Percentiles rank a stretch among this genome's conserved stretches.
Conservation (phyloP, 2,888 invertebrate genomes). For the Caenorhabditis parvicauda region DNA sequence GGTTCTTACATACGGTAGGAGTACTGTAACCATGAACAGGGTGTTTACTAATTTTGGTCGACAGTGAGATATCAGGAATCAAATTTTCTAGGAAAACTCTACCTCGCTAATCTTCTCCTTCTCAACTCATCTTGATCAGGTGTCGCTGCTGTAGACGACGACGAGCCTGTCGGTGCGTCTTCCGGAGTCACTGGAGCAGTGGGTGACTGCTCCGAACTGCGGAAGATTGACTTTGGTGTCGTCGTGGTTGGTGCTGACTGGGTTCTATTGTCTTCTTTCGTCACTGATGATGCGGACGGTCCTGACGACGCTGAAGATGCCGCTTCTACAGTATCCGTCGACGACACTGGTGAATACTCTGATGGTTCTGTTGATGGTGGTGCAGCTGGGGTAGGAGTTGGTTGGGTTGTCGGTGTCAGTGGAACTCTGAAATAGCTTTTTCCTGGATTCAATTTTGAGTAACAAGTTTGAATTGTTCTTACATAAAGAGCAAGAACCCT, state of each 20-base stretch:
- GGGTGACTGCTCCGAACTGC: not conserved
- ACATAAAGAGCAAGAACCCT: too few relatives aligned
- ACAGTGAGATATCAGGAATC: too few relatives aligned
- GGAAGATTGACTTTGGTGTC: not conserved
- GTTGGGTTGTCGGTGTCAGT: too few relatives aligned
- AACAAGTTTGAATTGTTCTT: not conserved
- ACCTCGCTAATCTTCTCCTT: conserved; percentile 10
- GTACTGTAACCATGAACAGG: too few relatives aligned
- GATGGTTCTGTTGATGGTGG: too few relatives aligned
- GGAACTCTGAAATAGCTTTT: not conserved
- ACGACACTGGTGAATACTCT: too few relatives aligned
- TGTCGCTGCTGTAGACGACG: conserved; percentile 9
- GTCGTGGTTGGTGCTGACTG: conserved; percentile 1
- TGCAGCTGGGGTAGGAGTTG: too few relatives aligned
- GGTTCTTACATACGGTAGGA: too few relatives aligned
- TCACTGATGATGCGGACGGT: not conserved
- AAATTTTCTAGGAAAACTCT: not conserved
- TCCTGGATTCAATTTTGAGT: not conserved
- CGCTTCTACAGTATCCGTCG: not conserved
- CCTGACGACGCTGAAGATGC: not conserved
- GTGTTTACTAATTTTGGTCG: too few relatives aligned
- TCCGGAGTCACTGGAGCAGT: conserved; percentile 2
- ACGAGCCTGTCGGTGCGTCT: not conserved
- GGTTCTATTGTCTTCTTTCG: not conserved
- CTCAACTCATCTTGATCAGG: conserved; percentile 23